Conservation (phyloP, 2,888 invertebrate genomes). For the Eupithecia subumbrata region DNA sequence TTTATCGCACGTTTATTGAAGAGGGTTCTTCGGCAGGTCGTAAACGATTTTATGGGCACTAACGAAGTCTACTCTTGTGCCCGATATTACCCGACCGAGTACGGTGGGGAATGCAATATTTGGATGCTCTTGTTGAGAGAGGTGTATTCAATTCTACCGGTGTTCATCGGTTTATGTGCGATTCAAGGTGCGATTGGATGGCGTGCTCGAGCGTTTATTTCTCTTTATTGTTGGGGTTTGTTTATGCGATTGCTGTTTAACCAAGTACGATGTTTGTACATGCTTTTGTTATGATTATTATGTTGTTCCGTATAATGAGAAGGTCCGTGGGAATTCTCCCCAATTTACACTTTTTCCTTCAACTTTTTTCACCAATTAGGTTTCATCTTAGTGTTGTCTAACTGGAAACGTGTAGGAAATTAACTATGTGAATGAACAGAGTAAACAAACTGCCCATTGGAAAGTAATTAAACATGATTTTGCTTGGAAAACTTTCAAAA, state of each 20-base stretch:
- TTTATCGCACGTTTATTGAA: constrained; percentile 83
- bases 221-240: constrained; percentile 84
- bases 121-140: constrained; percentile 77
- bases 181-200: constrained; percentile 85
- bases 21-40: constrained; percentile 84
- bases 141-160: constrained; percentile 81
- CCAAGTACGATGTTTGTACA: constrained; percentile 82
- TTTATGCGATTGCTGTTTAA: constrained; percentile 84
- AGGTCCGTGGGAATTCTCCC: constrained; percentile 66
- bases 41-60: constrained; percentile 83
- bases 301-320: constrained; percentile 77
- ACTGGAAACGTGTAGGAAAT: constrained; percentile 13
- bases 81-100: constrained; percentile 81
- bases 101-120: constrained; percentile 78
- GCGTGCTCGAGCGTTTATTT: constrained; percentile 83
- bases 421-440: background rate
- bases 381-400: constrained; percentile 47
- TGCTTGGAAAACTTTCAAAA: constrained; percentile 50
- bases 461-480: constrained; percentile 40
- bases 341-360: constrained; percentile 39
- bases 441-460: constrained; percentile 40
- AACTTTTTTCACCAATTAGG: constrained; percentile 47
- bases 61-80: constrained; percentile 80
- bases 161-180: constrained; percentile 82
- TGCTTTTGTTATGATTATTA: constrained; percentile 83